These are phyloP conservation scores for Candidula unifasciata DNA, from an alignment of 2,888 invertebrate genomes.

Conservation along the genomic window DNA sequence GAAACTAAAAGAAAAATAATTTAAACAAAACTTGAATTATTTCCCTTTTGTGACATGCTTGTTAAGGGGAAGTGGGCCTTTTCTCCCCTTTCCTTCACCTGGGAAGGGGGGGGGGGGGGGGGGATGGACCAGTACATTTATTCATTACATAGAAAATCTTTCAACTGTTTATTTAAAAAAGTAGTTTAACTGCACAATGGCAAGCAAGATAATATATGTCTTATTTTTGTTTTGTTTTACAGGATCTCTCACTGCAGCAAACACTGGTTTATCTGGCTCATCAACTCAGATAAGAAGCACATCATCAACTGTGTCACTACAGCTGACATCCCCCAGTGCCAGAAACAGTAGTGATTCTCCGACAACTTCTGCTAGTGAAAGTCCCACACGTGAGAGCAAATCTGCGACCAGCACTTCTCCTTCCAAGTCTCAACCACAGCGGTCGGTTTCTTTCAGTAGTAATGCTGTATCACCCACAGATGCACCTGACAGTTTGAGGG, in stretches of 20 bases:
- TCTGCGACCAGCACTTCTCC: background rate
- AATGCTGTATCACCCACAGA: background rate
- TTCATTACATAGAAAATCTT: too few relatives aligned
- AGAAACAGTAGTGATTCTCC: background rate
- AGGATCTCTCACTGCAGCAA: conserved; percentile 46
- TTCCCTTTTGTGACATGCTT: too few relatives aligned
- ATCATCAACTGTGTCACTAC: background rate
- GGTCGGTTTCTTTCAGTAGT: background rate
- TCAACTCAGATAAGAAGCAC: background rate
- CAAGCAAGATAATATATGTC: background rate
- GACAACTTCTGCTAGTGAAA: background rate
- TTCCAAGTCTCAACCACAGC: background rate
- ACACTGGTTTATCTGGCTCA: background rate
- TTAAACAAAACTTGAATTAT: too few relatives aligned
- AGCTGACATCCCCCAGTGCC: background rate
- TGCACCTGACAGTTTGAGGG: background rate
- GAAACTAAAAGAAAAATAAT: too few relatives aligned
- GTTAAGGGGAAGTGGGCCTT: too few relatives aligned
- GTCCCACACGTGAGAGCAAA: background rate
- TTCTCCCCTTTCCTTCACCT: too few relatives aligned
- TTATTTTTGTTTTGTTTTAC: background rate
- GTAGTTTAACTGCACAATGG: too few relatives aligned
- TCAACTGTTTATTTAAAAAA: too few relatives aligned
- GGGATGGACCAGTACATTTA: too few relatives aligned
- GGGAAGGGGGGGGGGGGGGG: too few relatives aligned